Evolutionary conservation across 2,113 vertebrate species (phyloP).

Genomic region (Indicator indicator): DNA sequence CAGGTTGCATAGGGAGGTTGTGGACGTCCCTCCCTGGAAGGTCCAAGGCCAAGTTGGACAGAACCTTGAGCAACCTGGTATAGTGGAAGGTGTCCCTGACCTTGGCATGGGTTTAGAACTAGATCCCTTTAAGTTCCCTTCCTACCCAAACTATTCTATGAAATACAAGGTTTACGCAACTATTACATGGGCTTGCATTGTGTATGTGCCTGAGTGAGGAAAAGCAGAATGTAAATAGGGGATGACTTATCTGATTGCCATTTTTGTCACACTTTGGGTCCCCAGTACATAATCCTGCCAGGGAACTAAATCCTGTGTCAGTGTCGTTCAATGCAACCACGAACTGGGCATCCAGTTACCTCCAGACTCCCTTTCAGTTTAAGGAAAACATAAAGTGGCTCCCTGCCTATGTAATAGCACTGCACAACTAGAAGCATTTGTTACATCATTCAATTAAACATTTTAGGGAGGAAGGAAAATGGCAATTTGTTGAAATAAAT

Average conservation of each 20-base stretch:
- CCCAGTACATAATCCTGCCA: fast-evolving
- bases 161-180: neutral
- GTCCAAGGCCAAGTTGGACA: no score
- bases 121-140: no score
- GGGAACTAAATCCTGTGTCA: neutral
- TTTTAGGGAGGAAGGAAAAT: neutral
- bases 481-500: neutral
- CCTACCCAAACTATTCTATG: no score
- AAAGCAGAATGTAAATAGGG: neutral
- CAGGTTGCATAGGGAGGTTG: no score
- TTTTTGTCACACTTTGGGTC: neutral
- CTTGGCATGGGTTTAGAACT: no score
- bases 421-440: neutral
- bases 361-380: neutral
- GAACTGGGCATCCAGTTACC: neutral
- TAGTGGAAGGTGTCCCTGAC: no score
- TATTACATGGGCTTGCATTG: neutral
- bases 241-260: neutral
- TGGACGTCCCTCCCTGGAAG: no score
- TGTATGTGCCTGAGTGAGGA: neutral
- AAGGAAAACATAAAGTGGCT: neutral
- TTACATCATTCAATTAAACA: neutral
- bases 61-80: no score
- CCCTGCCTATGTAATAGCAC: neutral
- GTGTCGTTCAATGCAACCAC: neutral